Evolutionary conservation across 1,140 invertebrate genomes (phyloP).

Genomic region (Drosophila melanica): DNA sequence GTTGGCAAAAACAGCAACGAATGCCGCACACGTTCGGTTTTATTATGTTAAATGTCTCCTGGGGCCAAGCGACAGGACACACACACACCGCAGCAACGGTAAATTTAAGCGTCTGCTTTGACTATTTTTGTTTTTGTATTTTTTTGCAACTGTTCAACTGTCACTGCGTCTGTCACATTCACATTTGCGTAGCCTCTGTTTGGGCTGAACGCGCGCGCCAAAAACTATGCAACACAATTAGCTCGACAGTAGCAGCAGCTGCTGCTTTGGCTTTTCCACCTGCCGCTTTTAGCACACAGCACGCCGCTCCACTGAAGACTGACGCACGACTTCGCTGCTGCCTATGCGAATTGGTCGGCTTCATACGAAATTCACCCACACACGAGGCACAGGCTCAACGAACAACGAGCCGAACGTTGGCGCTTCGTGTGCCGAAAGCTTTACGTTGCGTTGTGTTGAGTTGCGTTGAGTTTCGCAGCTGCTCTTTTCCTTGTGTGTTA

Average conservation of each 20-base stretch:
- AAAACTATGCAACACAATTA: conserved; percentile 61
- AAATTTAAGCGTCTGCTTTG: conserved; percentile 41
- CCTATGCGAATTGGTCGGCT: conserved; percentile 21
- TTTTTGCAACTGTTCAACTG: conserved; percentile 59
- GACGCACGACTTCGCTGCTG: conserved; percentile 31
- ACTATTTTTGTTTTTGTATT: conserved; percentile 36
- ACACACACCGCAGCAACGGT: conserved; percentile 41
- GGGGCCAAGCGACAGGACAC: conserved; percentile 50
- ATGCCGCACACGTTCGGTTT: conserved; percentile 80
- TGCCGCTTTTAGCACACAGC: conserved; percentile 60
- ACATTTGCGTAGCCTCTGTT: conserved; percentile 45
- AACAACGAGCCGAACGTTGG: neutral
- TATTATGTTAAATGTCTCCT: conserved; percentile 82
- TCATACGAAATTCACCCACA: conserved; percentile 47
- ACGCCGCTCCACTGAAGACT: conserved; percentile 67
- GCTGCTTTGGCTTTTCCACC: conserved; percentile 17
- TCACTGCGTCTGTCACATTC: conserved; percentile 70
- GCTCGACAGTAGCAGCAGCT: conserved; percentile 1
- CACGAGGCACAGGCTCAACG: conserved; percentile 12
- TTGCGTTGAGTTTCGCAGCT: neutral
- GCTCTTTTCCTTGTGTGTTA: neutral
- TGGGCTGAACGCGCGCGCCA: conserved; percentile 56
- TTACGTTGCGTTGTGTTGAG: conserved; percentile 5
- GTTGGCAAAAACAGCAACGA: conserved; percentile 66
- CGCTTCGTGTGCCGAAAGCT: conserved; percentile 17